Conservation (phyloP, 1,140 invertebrate genomes). For the Danaus plexippus region DNA sequence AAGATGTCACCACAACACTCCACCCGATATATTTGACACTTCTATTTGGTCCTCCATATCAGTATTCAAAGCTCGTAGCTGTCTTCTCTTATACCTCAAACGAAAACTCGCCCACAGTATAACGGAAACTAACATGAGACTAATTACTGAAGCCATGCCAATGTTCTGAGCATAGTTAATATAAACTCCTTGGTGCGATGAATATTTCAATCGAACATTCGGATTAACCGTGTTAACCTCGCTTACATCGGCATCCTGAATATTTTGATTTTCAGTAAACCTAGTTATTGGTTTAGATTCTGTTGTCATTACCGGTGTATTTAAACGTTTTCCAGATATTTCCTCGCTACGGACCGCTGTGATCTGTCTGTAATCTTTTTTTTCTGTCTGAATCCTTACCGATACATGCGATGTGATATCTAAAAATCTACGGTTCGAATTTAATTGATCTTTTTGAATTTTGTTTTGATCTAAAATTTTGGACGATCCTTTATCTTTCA, state of each 20-base stretch:
- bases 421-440: constrained; percentile 42
- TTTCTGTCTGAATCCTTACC: constrained; percentile 22
- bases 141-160: constrained; percentile 41
- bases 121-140: constrained; percentile 50
- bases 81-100: constrained; percentile 59
- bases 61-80: constrained; percentile 38
- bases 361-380: constrained; percentile 22
- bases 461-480: constrained; percentile 48
- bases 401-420: constrained; percentile 36
- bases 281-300: constrained; percentile 21
- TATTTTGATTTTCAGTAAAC: constrained; percentile 23
- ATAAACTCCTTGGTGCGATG: constrained; percentile 41
- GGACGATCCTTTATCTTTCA: constrained; percentile 35
- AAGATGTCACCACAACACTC: constrained; percentile 80
- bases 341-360: constrained; percentile 24
- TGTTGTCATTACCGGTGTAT: constrained; percentile 36
- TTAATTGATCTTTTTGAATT: constrained; percentile 42
- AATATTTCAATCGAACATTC: constrained; percentile 53
- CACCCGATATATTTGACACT: constrained; percentile 77
- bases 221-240: constrained; percentile 34
- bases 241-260: constrained; percentile 20
- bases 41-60: constrained; percentile 76
- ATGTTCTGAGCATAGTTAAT: constrained; percentile 51
- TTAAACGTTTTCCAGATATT: constrained; percentile 45
- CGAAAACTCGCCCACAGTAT: constrained; percentile 66